These are phyloP conservation scores for Lithophane semibrunnea DNA, from an alignment of 2,888 invertebrate genomes.

Conservation along the genomic window DNA sequence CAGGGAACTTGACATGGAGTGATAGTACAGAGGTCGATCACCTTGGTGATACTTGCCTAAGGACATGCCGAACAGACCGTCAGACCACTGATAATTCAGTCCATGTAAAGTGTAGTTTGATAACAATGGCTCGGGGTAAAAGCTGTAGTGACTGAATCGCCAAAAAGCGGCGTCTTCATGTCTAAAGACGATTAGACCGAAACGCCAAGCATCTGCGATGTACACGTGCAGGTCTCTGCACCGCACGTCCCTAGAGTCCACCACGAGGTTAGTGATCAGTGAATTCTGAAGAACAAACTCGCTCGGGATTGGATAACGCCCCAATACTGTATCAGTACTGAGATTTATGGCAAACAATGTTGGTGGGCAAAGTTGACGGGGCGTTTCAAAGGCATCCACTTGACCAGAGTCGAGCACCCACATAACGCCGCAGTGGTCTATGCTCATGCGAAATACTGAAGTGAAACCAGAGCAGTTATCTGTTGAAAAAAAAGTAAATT, in stretches of 20 bases:
- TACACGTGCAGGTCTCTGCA: constrained; percentile 93
- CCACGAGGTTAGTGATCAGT: constrained; percentile 92
- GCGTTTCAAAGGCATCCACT: constrained; percentile 92
- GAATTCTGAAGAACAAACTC: constrained; percentile 92
- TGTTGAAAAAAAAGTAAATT: constrained; percentile 59
- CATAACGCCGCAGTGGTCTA: constrained; percentile 94
- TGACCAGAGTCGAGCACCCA: constrained; percentile 96
- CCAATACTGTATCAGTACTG: constrained; percentile 91
- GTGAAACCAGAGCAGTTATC: constrained; percentile 91
- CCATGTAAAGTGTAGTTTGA: constrained; percentile 94
- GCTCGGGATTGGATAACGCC: constrained; percentile 92
- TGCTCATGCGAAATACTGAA: constrained; percentile 94
- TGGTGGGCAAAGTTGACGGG: constrained; percentile 93
- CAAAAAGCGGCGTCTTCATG: constrained; percentile 91
- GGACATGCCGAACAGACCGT: constrained; percentile 94
- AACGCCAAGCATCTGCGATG: constrained; percentile 93
- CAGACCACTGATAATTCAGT: constrained; percentile 95
- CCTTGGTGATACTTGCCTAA: constrained; percentile 90
- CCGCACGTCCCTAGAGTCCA: constrained; percentile 91
- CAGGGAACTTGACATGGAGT: constrained; percentile 95
- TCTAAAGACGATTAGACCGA: constrained; percentile 91
- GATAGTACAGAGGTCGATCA: constrained; percentile 94
- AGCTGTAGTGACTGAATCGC: constrained; percentile 93
- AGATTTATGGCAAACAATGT: constrained; percentile 94
- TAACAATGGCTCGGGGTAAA: constrained; percentile 93